Evolutionary conservation across 2,888 invertebrate genomes (phyloP).

Genomic region (Palloptera scutellata): DNA sequence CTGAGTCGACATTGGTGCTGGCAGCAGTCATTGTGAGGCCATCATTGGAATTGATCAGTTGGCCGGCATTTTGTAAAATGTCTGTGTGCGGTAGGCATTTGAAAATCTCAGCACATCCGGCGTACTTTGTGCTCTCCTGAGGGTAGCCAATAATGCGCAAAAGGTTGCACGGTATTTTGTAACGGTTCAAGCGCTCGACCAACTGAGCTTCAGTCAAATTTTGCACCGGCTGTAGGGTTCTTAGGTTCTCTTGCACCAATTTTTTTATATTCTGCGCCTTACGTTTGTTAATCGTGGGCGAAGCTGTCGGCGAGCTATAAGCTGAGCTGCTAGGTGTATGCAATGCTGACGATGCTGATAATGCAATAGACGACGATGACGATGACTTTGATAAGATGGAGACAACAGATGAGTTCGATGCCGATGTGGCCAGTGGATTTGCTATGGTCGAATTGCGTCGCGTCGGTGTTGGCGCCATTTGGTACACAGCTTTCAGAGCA

Average conservation of each 20-base stretch:
- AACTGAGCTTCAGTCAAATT: conserved; percentile 68
- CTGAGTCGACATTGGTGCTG: conserved; percentile 22
- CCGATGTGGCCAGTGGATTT: conserved; percentile 22
- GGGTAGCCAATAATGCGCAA: conserved; percentile 78
- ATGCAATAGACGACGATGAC: conserved; percentile 32
- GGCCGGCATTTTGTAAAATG: conserved; percentile 57
- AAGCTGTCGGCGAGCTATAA: conserved; percentile 51
- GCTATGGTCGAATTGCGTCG: conserved; percentile 14
- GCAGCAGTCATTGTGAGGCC: conserved; percentile 10
- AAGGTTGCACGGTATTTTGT: conserved; percentile 70
- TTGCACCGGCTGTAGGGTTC: conserved; percentile 56
- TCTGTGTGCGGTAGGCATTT: conserved; percentile 67
- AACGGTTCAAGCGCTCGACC: conserved; percentile 69
- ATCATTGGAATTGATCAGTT: conserved; percentile 13
- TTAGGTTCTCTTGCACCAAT: conserved; percentile 28
- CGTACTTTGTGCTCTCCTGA: conserved; percentile 70
- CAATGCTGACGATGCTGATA: conserved; percentile 46
- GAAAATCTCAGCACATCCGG: conserved; percentile 72
- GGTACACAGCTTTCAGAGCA: conserved; percentile 33
- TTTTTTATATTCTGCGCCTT: conserved; percentile 34
- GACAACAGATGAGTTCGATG: conserved; percentile 35
- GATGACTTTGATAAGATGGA: conserved; percentile 34
- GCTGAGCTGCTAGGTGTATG: conserved; percentile 49
- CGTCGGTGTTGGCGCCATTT: neutral
- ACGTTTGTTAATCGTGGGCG: conserved; percentile 47